phyloP scores from a whole-genome alignment of 2,113 vertebrate species.

The Neotoma lepida region DNA sequence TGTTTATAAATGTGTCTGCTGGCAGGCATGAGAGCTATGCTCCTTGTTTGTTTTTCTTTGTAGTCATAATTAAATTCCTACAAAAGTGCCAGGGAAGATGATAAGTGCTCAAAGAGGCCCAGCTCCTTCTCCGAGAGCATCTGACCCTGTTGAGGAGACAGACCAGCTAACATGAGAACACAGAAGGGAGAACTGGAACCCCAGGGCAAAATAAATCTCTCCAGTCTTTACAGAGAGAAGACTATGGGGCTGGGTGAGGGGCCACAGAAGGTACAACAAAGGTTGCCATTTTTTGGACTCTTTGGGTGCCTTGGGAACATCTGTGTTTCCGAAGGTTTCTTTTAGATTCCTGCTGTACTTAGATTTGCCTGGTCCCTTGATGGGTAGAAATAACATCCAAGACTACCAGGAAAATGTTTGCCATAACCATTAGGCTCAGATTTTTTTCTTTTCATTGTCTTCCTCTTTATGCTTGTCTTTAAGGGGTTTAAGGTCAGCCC shows the following conservation, averaged over 20 bases:
- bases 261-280: not conserved
- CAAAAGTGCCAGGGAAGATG: not conserved
- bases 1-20: not conserved
- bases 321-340: not conserved
- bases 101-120: not conserved
- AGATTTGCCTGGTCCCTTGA: not conserved
- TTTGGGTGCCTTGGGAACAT: not conserved
- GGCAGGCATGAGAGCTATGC: not conserved
- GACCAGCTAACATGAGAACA: not conserved
- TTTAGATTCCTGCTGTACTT: not conserved
- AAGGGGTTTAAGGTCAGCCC: not conserved
- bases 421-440: not conserved
- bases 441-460: not conserved
- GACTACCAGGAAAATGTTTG: not conserved
- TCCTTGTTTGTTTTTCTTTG: not conserved
- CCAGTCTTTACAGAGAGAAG: not conserved
- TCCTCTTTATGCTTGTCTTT: conserved; percentile 13
- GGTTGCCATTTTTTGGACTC: not conserved
- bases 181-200: not conserved
- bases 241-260: not conserved
- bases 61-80: not conserved
- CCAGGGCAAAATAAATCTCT: not conserved
- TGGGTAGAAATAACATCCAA: not conserved
- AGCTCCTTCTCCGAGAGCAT: not conserved
- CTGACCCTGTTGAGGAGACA: not conserved